These are phyloP conservation scores for Channa striata DNA, from an alignment of 2,797 vertebrate species.

Conservation along the genomic window DNA sequence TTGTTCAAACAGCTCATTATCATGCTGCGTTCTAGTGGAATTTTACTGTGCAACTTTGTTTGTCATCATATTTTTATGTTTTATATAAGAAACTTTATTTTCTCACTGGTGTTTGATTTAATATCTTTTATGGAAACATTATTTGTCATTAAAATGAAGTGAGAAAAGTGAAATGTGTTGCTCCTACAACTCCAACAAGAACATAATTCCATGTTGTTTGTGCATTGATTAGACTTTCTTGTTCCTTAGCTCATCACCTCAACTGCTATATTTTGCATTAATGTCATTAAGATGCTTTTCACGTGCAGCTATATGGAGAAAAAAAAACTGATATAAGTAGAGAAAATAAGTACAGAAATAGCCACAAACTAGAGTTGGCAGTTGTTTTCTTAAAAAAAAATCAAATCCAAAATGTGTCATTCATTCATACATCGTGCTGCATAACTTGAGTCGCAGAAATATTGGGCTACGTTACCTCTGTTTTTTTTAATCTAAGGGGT, in stretches of 20 bases:
- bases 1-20: constrained; percentile 44
- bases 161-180: constrained; percentile 37
- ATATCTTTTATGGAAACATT: constrained; percentile 34
- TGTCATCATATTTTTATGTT: constrained; percentile 17
- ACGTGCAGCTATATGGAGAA: too few species aligned
- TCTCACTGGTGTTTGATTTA: constrained; percentile 47
- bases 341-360: not conserved
- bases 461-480: too few species aligned
- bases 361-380: too few species aligned
- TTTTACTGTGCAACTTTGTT: constrained; percentile 49
- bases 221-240: constrained; percentile 13
- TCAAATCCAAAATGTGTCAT: too few species aligned
- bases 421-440: too few species aligned
- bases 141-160: not conserved
- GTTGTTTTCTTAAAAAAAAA: too few species aligned
- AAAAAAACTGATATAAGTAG: not conserved
- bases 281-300: not conserved
- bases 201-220: not conserved
- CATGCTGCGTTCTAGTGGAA: constrained; percentile 48
- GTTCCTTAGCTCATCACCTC: not conserved
- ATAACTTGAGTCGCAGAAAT: too few species aligned
- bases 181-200: constrained; percentile 44
- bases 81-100: constrained; percentile 31
- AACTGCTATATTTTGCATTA: constrained; percentile 3
- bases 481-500: not conserved